Base-by-base conservation (phyloP, 2,797 vertebrate species). In the Yasuhikotakia modesta region DNA sequence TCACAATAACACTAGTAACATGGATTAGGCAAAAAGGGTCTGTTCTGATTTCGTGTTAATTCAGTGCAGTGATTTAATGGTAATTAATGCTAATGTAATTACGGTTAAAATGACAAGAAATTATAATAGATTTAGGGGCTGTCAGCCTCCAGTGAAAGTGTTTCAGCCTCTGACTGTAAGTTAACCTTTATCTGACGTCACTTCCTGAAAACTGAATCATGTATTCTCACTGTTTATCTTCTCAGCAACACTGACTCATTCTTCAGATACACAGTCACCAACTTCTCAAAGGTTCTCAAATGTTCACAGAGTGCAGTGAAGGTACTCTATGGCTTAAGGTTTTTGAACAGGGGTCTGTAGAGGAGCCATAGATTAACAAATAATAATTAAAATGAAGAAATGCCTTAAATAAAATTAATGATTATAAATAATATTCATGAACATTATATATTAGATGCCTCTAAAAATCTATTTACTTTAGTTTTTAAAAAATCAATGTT, bases 161-260 rank as follows among this genome's bases (percentile, higher is more conserved):
- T 10, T 21, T 53, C n/a, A 53, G 19, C 7, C 48, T 52, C 16
- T 52, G 48, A 52, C 48, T 52, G n/a, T 14, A 57, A 57, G 27
- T 24, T 27, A 63, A 50, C 2, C 19, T 73, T 63, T 73, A 16
- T 55, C 55, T 57, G 16, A 74, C 22, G 32, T 55, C 63, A 66
- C 73, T 55, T 57, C 63, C 11, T 67, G 3, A 13, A 66, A 66
- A 66, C n/a, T 55, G 10, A 66, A 66, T 55, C 50, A 75, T 5
- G 7, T 35, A n/a, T 73, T n/a, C 58, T 6, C 71, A 63, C 13
- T 48, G 24, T 16, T 43, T 8, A 10, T 43, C 30, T 24, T 53
- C 30, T 35, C 48, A 1, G 6, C 10, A 64, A 64, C 17, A 74
- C 22, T 64, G 60, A 52, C 63, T 22, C 16, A 5, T 63, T 14